Base-by-base conservation (phyloP, 2,888 invertebrate genomes). In the Macaria liturata region DNA sequence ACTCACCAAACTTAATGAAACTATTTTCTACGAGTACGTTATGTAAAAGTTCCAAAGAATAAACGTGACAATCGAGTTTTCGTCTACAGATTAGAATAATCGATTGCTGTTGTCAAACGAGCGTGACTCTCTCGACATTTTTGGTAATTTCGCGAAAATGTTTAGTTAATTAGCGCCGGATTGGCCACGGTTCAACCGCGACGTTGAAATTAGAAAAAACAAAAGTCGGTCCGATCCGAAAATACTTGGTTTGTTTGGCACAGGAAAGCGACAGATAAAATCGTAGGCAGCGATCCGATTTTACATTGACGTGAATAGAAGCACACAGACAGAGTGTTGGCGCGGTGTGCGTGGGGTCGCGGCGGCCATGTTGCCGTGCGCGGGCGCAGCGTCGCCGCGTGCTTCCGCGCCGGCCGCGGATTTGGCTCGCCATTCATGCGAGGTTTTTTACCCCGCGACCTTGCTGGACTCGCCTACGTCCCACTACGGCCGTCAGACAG, bases 351-450 rank as follows among this genome's bases (percentile, higher is more conserved):
- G 42, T 4, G 42, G 5, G 43, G 57, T 68, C 67, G 48, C 56
- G 52, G 64, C 68, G 74, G 69, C 73, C 74, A 75, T 75, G 68
- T 74, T 74, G 61, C 40, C 20, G 50, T 62, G 76, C 70, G 75
- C 74, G 71, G 69, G 72, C 71, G 72, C 64, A 60, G 62, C 67
- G 69, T 69, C 70, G 74, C 78, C 78, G 81, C 80, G 75, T 76
- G 72, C 77, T 84, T 84, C 83, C 85, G 83, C 65, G 73, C 76
- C 74, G 78, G 58, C 76, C 68, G 81, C 78, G 68, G 78, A 82
- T 83, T 80, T 76, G 78, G 78, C 78, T 71, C 78, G 83, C 83
- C 89, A 88, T 89, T 91, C 89, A 91, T 89, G 78, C 83, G 74
- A 72, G 71, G 78, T 84, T 86, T 88, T 85, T 85, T 81, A 74